These are phyloP conservation scores for Caenorhabditis imperialis DNA, from an alignment of 2,888 invertebrate genomes.

Conservation along the genomic window DNA sequence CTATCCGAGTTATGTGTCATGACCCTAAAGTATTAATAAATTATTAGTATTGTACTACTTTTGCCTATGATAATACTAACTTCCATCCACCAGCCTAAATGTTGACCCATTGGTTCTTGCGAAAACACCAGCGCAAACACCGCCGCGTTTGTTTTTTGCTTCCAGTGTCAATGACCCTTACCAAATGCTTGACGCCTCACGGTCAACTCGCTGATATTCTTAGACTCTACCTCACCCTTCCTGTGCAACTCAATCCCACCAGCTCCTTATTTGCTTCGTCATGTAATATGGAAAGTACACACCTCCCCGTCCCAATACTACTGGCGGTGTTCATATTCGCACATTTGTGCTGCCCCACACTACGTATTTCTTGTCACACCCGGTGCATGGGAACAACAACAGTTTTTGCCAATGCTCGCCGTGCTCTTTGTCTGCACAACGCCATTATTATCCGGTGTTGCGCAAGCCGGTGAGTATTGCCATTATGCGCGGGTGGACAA, in stretches of 20 bases:
- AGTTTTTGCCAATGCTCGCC: constrained; percentile 38
- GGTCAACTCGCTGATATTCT: neutral
- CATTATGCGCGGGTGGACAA: neutral
- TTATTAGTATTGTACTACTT: too few species aligned
- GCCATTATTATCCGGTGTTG: constrained; percentile 41
- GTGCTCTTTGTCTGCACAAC: constrained; percentile 29
- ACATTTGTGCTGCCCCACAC: constrained; percentile 24
- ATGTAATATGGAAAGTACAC: constrained; percentile 38
- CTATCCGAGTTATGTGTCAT: constrained; percentile 37
- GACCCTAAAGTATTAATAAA: constrained; percentile 31
- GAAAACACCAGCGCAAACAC: constrained; percentile 13
- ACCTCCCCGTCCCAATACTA: constrained; percentile 24
- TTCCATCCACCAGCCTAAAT: too few species aligned
- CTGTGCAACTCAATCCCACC: constrained; percentile 17
- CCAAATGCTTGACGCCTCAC: constrained; percentile 11
- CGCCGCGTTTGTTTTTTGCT: constrained; percentile 13
- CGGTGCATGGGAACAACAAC: constrained; percentile 41
- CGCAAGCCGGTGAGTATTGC: constrained; percentile 49
- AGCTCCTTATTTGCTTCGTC: constrained; percentile 36
- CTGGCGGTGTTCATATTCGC: constrained; percentile 52
- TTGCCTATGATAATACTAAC: too few species aligned
- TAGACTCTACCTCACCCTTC: too few species aligned
- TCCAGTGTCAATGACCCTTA: constrained; percentile 28
- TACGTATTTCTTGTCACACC: constrained; percentile 3
- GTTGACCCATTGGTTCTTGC: neutral